Conservation (phyloP, 1,140 invertebrate species). For the Hylaeus anthracinus region DNA sequence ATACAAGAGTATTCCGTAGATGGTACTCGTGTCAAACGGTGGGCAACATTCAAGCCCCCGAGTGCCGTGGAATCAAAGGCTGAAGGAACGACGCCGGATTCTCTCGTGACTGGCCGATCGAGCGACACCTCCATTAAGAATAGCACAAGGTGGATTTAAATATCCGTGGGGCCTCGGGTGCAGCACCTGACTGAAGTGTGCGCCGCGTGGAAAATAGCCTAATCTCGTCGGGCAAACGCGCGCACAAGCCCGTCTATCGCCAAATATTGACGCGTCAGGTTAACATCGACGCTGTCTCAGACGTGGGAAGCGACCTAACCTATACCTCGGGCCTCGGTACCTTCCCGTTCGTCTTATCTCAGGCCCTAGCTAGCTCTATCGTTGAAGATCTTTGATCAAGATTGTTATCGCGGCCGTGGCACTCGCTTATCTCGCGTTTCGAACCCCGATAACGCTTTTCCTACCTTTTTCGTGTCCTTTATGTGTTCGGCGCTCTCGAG, state of each 20-base stretch:
- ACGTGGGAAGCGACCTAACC: background rate
- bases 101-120: slow-evolving; percentile 48
- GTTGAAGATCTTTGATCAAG: slow-evolving; percentile 12
- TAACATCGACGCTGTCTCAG: slow-evolving; percentile 10
- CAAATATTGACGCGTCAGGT: slow-evolving; percentile 51
- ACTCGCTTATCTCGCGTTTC: background rate
- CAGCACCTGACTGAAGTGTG: slow-evolving; percentile 62
- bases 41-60: background rate
- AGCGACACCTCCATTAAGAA: slow-evolving; percentile 62
- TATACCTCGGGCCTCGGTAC: background rate
- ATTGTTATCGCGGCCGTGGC: slow-evolving; percentile 16
- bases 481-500: no score
- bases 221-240: slow-evolving; percentile 57
- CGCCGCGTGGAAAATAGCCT: slow-evolving; percentile 61
- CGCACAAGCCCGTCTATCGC: background rate
- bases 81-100: slow-evolving; percentile 45
- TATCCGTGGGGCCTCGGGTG: slow-evolving; percentile 54
- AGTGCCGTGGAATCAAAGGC: background rate
- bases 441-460: background rate
- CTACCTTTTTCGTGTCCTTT: background rate
- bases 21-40: background rate
- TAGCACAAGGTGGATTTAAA: slow-evolving; percentile 70
- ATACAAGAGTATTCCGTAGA: no score
- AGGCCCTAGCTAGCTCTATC: background rate
- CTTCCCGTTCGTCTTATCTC: slow-evolving; percentile 22